phyloP scores from a whole-genome alignment of 2,797 vertebrate genomes.

The Poecile montanus region DNA sequence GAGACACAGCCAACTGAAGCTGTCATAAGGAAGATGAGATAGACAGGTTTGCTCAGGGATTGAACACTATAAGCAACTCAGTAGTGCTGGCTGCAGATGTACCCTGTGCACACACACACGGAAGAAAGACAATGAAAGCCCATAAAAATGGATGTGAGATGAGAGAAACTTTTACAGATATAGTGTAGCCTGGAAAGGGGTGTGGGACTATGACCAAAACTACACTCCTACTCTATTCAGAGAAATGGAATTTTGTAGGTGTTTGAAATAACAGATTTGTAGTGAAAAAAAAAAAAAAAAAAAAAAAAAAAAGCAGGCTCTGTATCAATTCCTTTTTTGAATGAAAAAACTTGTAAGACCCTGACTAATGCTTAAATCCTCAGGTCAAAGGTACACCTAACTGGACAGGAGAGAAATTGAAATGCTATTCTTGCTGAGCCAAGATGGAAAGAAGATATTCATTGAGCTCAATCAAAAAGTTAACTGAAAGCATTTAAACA shows the following conservation, averaged over 20 bases:
- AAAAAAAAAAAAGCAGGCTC: not conserved
- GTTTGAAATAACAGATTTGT: conserved; percentile 3
- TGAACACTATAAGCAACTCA: not conserved
- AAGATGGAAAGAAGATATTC: conserved; percentile 23
- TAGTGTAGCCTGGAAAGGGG: not conserved
- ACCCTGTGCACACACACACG: not conserved
- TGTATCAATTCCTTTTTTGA: not conserved
- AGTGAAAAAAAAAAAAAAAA: not conserved
- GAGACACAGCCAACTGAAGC: not conserved
- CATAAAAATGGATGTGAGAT: not conserved
- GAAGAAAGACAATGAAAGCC: not conserved
- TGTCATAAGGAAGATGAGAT: not conserved
- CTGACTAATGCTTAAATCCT: not conserved
- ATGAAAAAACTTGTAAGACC: not conserved
- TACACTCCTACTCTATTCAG: not conserved
- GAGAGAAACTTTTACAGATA: not conserved
- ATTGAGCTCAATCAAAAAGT: conserved; percentile 18
- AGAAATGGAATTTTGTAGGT: not conserved
- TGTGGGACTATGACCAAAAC: not conserved
- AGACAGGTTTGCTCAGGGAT: not conserved
- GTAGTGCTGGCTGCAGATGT: not conserved
- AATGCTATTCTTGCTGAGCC: conserved; percentile 14
- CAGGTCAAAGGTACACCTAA: not conserved
- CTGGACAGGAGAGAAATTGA: conserved; percentile 4
- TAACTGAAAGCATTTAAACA: conserved; percentile 10